phyloP scores from a whole-genome alignment of 2,113 vertebrate genomes.

The Cheirogaleus medius region DNA sequence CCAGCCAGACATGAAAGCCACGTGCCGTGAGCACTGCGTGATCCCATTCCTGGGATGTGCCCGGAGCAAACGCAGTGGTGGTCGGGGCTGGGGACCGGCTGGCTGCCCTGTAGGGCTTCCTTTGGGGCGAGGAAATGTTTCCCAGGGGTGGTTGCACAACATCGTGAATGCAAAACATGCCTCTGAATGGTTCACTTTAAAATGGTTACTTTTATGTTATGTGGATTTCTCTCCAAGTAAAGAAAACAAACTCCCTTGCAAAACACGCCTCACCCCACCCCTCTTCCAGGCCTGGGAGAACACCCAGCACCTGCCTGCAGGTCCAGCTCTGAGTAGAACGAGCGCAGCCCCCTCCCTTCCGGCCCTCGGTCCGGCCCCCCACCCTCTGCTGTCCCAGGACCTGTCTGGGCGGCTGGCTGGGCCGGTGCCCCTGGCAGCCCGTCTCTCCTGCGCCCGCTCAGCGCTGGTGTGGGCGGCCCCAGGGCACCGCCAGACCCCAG shows the following conservation, averaged over 20 bases:
- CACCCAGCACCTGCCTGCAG: not conserved
- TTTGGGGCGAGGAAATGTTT: rapidly evolving
- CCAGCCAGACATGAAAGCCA: no score
- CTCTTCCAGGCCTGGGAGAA: not conserved
- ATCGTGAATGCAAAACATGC: not conserved
- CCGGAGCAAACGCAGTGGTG: not conserved
- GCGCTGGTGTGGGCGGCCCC: not conserved
- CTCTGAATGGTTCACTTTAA: not conserved
- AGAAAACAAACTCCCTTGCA: not conserved
- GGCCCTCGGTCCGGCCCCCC: not conserved
- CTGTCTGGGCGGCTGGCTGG: not conserved
- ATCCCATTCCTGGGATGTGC: no score
- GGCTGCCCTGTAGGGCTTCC: not conserved
- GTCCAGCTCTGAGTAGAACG: not conserved
- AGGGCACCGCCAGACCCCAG: conserved; percentile 18
- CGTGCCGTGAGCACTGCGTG: no score
- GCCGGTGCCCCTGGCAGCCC: no score
- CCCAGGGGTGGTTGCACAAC: not conserved
- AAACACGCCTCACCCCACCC: not conserved
- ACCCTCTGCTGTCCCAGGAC: not conserved
- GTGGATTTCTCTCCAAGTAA: not conserved
- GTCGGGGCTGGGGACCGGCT: not conserved
- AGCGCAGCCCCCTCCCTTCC: not conserved
- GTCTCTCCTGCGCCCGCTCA: not conserved
- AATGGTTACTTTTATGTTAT: not conserved